Conservation (phyloP, 2,888 invertebrate genomes). For the Drosophila hawaiiensis region DNA sequence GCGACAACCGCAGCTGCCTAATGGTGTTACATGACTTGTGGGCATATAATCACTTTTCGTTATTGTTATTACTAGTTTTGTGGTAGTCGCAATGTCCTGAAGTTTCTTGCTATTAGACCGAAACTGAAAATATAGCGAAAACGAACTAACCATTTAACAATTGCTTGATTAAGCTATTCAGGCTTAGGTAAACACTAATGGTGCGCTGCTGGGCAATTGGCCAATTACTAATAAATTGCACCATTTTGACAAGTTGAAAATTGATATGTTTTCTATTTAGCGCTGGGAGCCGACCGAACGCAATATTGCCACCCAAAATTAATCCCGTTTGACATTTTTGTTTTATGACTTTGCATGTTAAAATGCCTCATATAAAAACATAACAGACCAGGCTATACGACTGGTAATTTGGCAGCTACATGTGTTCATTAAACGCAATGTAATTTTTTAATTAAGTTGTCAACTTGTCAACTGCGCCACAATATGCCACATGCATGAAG, state of each 20-base stretch:
- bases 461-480: constrained; percentile 43
- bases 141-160: constrained; percentile 32
- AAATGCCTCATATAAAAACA: constrained; percentile 17
- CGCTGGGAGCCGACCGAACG: not conserved
- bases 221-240: constrained; percentile 20
- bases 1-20: constrained; percentile 39
- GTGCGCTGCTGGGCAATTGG: constrained; percentile 35
- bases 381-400: constrained; percentile 3
- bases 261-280: not conserved
- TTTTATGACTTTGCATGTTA: constrained; percentile 28
- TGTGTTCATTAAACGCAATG: constrained; percentile 42
- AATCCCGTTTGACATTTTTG: constrained; percentile 29
- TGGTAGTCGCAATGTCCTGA: constrained; percentile 5
- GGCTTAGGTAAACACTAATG: constrained; percentile 25
- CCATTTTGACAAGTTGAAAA: constrained; percentile 47
- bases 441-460: constrained; percentile 24
- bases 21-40: constrained; percentile 72
- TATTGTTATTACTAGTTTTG: constrained; percentile 40
- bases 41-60: constrained; percentile 55
- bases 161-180: constrained; percentile 28
- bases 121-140: constrained; percentile 23
- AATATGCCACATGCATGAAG: constrained; percentile 44
- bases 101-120: constrained; percentile 11
- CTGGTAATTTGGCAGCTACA: constrained; percentile 50
- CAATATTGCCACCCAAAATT: constrained; percentile 13